A percentile compares a stretch with the other conserved stretches of the same genome.
These are phyloP conservation scores for Nansenia antarctica DNA, from an alignment of 2,113 vertebrate genomes.

Conservation along the genomic window DNA sequence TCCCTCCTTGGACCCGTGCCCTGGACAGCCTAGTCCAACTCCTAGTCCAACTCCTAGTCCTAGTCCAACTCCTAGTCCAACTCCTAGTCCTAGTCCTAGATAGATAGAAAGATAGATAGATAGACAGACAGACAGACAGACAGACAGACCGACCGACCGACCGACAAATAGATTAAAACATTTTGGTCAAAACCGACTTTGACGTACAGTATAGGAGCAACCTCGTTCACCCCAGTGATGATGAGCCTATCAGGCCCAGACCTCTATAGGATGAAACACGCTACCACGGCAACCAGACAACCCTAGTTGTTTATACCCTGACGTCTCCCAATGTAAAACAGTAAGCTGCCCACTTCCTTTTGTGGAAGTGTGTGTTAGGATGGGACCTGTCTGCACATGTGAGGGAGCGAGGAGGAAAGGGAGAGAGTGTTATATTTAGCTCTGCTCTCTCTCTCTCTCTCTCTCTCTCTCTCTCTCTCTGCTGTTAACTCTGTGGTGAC, in stretches of 20 bases:
- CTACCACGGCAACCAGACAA: not conserved
- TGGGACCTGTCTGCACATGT: not conserved
- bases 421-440: constrained; percentile 47
- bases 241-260: not conserved
- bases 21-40: too few species aligned
- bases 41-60: too few species aligned
- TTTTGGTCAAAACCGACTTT: too few species aligned
- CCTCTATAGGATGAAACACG: constrained; percentile 1
- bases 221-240: not conserved
- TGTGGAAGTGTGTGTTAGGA: constrained; percentile 24
- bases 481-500: constrained; percentile 58
- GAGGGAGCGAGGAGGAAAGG: not conserved
- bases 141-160: too few species aligned
- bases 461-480: too few species aligned
- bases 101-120: too few species aligned
- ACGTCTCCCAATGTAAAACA: constrained; percentile 21
- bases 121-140: not conserved
- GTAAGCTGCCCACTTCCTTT: constrained; percentile 23
- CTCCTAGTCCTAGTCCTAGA: too few species aligned
- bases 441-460: too few species aligned
- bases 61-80: too few species aligned
- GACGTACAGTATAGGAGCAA: too few species aligned
- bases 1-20: too few species aligned
- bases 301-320: constrained; percentile 19
- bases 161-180: too few species aligned